Base-by-base conservation (phyloP, 2,888 invertebrate genomes). In the Drosophila paucipuncta region DNA sequence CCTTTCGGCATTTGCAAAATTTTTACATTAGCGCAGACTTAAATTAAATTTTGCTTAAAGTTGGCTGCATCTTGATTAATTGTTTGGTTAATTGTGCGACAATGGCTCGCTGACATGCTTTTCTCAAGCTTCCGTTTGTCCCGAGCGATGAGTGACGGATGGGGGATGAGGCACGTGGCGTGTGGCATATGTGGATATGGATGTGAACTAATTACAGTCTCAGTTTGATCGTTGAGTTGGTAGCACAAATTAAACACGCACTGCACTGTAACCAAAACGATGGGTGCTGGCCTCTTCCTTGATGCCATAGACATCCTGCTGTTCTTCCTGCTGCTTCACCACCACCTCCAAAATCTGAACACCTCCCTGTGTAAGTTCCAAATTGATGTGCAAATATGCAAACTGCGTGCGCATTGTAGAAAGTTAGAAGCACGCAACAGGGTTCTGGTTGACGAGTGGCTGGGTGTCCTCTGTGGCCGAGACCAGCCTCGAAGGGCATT, bases 301-400 rank as follows among this genome's bases (percentile, higher is more conserved):
- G 25, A 16, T 18, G 10, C 18, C 54, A 13, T 4, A 9, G 30
- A 7, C 25, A 16, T 33, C 30, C 10, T 16, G 18, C 41, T 13
- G 16, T 31, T 16, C 22, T 18, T 53, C 25, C 13, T 13, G 49
- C 22, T 9, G 7, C 11, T 22, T 31, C 11, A 22, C 13, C 13
- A 22, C 4, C 13, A 7, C 13, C 13, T 4, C 13, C 22, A 47
- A 22, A 22, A 22, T 22, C 47, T 47, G 13, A 22, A 7, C 47
- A 22, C 7, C 47, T 2, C 2, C 16, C 47, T 35, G 39, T 47
- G 41, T 22, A 7, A 18, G 22, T 16, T 35, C 33, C 25, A 75
- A 84, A 87, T 78, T 78, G 66, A 76, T 83, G 83, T 76, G 83
- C 74, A 82, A 85, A 85, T 88, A 83, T 83, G 83, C 83, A 88